A percentile compares a stretch with the other conserved stretches of the same genome.
Conservation (phyloP, 2,888 invertebrate species). For the Dendrolimus houi region DNA sequence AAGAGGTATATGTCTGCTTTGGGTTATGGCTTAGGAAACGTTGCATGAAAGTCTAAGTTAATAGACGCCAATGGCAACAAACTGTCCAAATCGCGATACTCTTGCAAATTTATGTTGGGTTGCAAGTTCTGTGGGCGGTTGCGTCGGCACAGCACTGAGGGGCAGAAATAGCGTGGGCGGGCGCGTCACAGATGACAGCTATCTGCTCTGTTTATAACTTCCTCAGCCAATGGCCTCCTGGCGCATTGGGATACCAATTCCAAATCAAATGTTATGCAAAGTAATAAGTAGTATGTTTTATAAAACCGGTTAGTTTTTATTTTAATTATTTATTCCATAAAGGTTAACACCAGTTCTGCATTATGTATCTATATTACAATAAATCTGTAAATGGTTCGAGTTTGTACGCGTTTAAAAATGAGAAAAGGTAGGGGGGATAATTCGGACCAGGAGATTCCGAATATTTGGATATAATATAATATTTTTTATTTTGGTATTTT, state of each 20-base stretch:
- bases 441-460: too few species aligned
- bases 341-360: too few species aligned
- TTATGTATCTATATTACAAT: too few species aligned
- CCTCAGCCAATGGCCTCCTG: conserved; percentile 69
- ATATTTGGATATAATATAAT: too few species aligned
- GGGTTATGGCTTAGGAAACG: neutral
- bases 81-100: conserved; percentile 40
- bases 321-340: too few species aligned
- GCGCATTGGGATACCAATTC: conserved; percentile 5
- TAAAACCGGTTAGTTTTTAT: neutral
- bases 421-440: too few species aligned
- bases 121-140: conserved; percentile 35
- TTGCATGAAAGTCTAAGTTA: conserved; percentile 16
- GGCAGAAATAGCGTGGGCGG: conserved; percentile 74
- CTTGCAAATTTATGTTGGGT: conserved; percentile 42
- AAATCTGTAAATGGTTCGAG: too few species aligned
- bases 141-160: conserved; percentile 45
- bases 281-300: neutral
- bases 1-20: too few species aligned
- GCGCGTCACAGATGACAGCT: conserved; percentile 66
- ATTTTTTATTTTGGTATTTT: too few species aligned
- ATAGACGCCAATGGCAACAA: conserved; percentile 33
- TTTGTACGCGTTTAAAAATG: too few species aligned
- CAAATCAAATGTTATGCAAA: too few species aligned
- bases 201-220: conserved; percentile 69